phyloP scores from a whole-genome alignment of 2,113 vertebrate species.

The Engraulis encrasicolus region DNA sequence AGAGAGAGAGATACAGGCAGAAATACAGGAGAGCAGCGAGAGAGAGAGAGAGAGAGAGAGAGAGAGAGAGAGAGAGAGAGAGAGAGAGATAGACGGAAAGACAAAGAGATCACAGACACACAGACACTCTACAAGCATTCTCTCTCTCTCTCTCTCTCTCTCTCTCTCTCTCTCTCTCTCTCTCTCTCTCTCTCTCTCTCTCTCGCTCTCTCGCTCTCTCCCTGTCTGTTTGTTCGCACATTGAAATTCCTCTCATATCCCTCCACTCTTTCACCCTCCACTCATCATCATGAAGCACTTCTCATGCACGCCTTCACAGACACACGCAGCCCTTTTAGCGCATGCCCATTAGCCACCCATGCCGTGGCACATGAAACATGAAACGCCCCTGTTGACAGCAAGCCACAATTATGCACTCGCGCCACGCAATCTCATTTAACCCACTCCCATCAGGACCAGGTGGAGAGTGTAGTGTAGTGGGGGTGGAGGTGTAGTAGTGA shows the following conservation, averaged over 20 bases:
- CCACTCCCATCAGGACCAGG: not conserved
- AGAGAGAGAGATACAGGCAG: not conserved
- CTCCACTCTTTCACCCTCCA: not conserved
- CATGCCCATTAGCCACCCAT: not conserved
- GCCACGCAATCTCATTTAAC: conserved; percentile 38
- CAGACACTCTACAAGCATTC: too few relatives aligned
- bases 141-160: not conserved
- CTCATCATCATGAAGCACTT: not conserved
- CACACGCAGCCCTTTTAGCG: not conserved
- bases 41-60: not conserved
- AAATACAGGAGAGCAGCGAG: not conserved
- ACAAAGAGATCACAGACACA: not conserved
- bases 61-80: conserved; percentile 47
- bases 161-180: not conserved
- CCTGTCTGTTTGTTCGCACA: not conserved
- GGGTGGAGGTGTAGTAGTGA: too few relatives aligned
- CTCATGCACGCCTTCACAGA: not conserved
- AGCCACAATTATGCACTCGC: conserved; percentile 29
- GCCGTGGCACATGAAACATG: conserved; percentile 25
- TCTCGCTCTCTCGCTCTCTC: not conserved
- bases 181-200: not conserved
- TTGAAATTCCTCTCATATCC: conserved; percentile 16
- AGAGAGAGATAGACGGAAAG: not conserved
- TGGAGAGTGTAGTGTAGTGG: too few relatives aligned
- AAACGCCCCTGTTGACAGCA: conserved; percentile 49